Evolutionary conservation across 2,113 vertebrate species (phyloP), one percentile per base, ranked within the genome.

Genomic region (Corvus hawaiiensis): DNA sequence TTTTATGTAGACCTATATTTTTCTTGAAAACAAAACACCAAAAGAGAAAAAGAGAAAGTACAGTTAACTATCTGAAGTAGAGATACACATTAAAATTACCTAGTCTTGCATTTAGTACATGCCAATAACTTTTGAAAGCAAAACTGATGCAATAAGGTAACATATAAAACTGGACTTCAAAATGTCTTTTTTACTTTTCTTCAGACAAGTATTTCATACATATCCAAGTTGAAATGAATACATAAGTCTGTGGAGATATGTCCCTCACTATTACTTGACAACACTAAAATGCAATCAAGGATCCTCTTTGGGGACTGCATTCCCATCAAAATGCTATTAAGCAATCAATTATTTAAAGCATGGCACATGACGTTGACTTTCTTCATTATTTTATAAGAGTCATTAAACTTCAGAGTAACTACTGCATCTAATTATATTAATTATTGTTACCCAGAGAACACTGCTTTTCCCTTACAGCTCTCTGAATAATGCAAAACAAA

Each of bases 331-430:
- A 78, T 86, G 49, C 39, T 90, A 87, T 87, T 90, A 83, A 83
- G 43, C 11, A 87, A 78, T 96, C 59, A 92, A 87, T 92, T 95
- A 93, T 96, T 96, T 93, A 95, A 95, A 75, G 30, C 41, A 17
- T 27, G 33, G 61, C 35, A 76, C 17, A 76, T 41, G 58, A 51
- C 0, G 0, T 7, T 94, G 69, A 71, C 55, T 61, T 33, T 80
- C 39, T 74, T 96, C 92, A 87, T 81, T 80, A 75, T 75, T 89
- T 89, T 77, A 87, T 77, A 72, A 88, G n/a, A 5, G 3, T 59
- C 48, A 71, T 69, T 80, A 95, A 84, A 71, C 28, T 48, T 74
- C 59, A 84, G 58, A 71, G 24, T 24, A 92, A 62, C 32, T 71
- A 39, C 28, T 79, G 37, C 8, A 73, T 79, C 27, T 69, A 54